phyloP scores from a whole-genome alignment of 2,113 vertebrate genomes.

The Neodontobutis hainanensis region DNA sequence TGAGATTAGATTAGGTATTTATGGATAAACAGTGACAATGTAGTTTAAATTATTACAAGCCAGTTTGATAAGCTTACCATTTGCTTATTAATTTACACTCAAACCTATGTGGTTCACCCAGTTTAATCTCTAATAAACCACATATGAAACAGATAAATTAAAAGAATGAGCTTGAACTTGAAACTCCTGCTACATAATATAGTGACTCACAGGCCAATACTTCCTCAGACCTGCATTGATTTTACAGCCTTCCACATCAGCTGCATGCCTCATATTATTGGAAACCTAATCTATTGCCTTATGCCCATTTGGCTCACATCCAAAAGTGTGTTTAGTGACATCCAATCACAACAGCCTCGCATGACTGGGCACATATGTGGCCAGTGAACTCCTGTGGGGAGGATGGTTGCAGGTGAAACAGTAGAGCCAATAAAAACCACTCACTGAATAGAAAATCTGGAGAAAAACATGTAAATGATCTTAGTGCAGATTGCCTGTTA shows the following conservation, averaged over 20 bases:
- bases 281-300: constrained; percentile 55
- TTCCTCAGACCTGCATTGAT: constrained; percentile 64
- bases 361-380: constrained; percentile 36
- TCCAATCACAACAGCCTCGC: constrained; percentile 42
- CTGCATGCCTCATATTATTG: constrained; percentile 56
- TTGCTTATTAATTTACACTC: background rate
- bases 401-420: constrained; percentile 14
- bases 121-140: constrained; percentile 42
- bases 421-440: constrained; percentile 8
- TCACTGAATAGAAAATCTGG: background rate
- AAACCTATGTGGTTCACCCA: constrained; percentile 14
- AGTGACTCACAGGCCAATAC: constrained; percentile 48
- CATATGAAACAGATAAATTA: constrained; percentile 39
- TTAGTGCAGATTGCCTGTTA: background rate
- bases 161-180: constrained; percentile 23
- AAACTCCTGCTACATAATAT: constrained; percentile 42
- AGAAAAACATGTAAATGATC: constrained; percentile 1
- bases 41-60: no score
- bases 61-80: no score
- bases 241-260: constrained; percentile 60
- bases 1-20: no score
- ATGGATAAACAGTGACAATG: no score
- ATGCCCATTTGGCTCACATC: constrained; percentile 45
- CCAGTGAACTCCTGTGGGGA: constrained; percentile 10
- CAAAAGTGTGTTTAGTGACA: constrained; percentile 48